These are phyloP conservation scores for Ammospiza maritima DNA, from an alignment of 2,797 vertebrate genomes.

Conservation along the genomic window DNA sequence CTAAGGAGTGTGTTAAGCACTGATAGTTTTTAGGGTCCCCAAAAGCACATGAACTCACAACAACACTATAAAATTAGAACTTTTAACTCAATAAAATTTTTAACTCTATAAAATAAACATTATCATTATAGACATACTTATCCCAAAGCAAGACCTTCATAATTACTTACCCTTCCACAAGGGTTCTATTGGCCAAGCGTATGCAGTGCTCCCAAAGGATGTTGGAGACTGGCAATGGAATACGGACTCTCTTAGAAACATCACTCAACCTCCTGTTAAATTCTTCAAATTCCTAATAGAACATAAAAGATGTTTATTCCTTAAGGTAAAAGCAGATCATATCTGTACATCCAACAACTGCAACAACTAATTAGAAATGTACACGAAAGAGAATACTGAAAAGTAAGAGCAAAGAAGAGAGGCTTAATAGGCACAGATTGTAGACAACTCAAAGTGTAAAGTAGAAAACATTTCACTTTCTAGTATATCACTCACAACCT, in stretches of 20 bases:
- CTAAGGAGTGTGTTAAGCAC: background rate
- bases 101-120: background rate
- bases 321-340: background rate
- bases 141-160: background rate
- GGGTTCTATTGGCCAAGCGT: slow-evolving; percentile 94
- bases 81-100: background rate
- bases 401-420: background rate
- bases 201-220: slow-evolving; percentile 99
- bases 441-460: background rate
- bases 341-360: background rate
- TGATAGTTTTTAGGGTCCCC: background rate
- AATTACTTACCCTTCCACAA: slow-evolving; percentile 93
- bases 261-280: slow-evolving; percentile 90
- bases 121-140: background rate
- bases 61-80: background rate
- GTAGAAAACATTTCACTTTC: background rate
- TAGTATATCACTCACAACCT: background rate
- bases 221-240: slow-evolving; percentile 95
- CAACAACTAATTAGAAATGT: background rate
- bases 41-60: background rate
- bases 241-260: slow-evolving; percentile 92
- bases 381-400: background rate
- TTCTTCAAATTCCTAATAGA: slow-evolving; percentile 92
- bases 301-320: slow-evolving; percentile 13
- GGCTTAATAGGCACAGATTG: background rate